Percentiles rank a stretch among this genome's conserved stretches.
Evolutionary conservation across 2,113 vertebrate genomes (phyloP).

Genomic region (Thalassarche chlororhynchos): DNA sequence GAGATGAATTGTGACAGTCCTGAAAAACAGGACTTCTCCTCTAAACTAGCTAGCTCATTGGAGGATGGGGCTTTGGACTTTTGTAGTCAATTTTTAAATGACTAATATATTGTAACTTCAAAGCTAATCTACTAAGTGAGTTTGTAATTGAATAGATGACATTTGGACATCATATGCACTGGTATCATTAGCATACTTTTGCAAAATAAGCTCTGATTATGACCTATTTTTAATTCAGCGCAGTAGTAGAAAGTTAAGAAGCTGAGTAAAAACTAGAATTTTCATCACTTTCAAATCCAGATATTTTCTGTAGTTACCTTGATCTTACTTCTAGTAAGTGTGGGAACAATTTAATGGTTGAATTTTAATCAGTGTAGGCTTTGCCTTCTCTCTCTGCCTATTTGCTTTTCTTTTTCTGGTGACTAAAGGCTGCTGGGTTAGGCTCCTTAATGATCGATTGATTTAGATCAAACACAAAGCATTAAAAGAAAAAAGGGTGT

Average conservation of each 20-base stretch:
- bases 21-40: not conserved
- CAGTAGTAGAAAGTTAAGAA: not conserved
- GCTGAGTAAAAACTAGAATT: not conserved
- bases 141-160: not conserved
- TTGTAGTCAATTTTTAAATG: not conserved
- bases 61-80: not conserved
- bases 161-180: not conserved
- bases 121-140: not conserved
- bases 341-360: not conserved
- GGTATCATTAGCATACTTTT: not conserved
- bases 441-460: not conserved
- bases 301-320: not conserved
- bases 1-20: not conserved
- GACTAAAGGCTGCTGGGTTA: not conserved
- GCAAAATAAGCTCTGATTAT: not conserved
- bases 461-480: not conserved
- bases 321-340: not conserved
- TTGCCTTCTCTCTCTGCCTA: not conserved
- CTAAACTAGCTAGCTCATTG: not conserved
- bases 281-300: not conserved
- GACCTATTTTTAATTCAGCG: not conserved
- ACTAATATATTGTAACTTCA: not conserved
- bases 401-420: not conserved
- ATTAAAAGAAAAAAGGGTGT: not conserved
- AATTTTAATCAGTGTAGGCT: not conserved